Evolutionary conservation across 2,113 vertebrate genomes (phyloP), one percentile per base, ranked within the genome.

Genomic region (Phoxinus phoxinus): DNA sequence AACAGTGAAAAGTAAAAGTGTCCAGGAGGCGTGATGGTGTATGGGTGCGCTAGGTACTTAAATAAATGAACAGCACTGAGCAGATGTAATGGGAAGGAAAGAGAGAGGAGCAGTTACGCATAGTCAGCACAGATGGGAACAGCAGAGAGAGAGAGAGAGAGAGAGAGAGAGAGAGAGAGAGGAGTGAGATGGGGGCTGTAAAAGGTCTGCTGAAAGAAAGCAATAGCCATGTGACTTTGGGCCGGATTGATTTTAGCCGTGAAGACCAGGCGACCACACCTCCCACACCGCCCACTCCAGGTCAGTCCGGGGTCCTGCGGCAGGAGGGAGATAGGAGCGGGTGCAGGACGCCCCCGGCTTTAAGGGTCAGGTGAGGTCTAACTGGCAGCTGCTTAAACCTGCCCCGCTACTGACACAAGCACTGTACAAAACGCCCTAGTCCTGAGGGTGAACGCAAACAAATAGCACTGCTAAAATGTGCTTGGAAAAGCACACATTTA

Each of bases 61-160:
- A 77, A 83, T 85, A 79, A 85, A 85, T 59, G 78, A 84, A 76
- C 81, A 86, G 69, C 75, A 15, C 41, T 27, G 86, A 86, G 82
- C 84, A 86, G 86, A 89, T 63, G 80, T 87, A 87, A 87, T 86
- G 84, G 76, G 71, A 82, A 81, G 75, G 69, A 81, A 81, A 61
- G 25, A 41, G 76, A 84, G 86, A 86, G 67, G 23, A 89, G 84
- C 56, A 72, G 84, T 84, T 89, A 67, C 63, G 83, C 88, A 63
- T 53, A 85, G 88, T 89, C 88, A 89, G 88, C 85, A 87, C 80
- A 89, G 81, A 89, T 78, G 86, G 86, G 72, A 86, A 61, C 46
- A 67, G 73, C 15, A n/a, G 46, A 80, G 80, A 41, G 37, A 56
- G 61, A 79, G 46, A n/a, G 46, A 80, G 80, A 41, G 37, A 56